Evolutionary conservation across 2,797 vertebrate genomes (phyloP).

Genomic region (Pyrocephalus nanus): DNA sequence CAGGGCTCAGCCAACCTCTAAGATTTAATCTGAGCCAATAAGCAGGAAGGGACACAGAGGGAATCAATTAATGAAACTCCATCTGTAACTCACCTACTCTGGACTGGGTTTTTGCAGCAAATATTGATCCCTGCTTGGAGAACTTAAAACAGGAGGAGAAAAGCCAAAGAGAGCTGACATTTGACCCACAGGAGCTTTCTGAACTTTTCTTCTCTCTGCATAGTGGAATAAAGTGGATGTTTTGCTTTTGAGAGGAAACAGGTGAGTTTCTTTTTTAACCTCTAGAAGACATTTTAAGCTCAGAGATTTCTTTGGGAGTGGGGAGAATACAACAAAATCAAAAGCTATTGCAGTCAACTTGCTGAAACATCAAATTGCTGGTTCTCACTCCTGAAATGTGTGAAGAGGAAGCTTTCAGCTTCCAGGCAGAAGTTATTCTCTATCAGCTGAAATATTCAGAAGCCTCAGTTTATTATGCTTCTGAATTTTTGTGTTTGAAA

Average conservation of each 20-base stretch:
- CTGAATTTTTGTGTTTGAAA: not conserved
- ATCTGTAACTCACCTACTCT: not conserved
- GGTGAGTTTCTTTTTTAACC: not conserved
- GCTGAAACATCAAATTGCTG: not conserved
- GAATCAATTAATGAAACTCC: not conserved
- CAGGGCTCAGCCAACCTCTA: not conserved
- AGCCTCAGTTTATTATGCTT: not conserved
- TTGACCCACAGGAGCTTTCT: not conserved
- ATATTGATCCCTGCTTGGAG: slow-evolving; percentile 21
- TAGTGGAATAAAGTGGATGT: not conserved
- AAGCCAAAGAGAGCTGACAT: not conserved
- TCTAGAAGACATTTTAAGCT: not conserved
- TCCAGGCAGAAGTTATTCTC: not conserved
- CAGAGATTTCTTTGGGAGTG: not conserved
- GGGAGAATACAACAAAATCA: not conserved
- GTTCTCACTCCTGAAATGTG: not conserved
- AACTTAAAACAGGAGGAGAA: not conserved
- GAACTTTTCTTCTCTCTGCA: not conserved
- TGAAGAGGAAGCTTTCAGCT: not conserved
- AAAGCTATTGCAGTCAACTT: not conserved
- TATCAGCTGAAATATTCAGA: not conserved
- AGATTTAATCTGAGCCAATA: not conserved
- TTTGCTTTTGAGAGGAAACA: not conserved
- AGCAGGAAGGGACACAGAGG: not conserved
- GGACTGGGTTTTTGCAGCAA: not conserved